Evolutionary conservation across 2,113 vertebrate species (phyloP).

Genomic region (Odontesthes bonariensis): DNA sequence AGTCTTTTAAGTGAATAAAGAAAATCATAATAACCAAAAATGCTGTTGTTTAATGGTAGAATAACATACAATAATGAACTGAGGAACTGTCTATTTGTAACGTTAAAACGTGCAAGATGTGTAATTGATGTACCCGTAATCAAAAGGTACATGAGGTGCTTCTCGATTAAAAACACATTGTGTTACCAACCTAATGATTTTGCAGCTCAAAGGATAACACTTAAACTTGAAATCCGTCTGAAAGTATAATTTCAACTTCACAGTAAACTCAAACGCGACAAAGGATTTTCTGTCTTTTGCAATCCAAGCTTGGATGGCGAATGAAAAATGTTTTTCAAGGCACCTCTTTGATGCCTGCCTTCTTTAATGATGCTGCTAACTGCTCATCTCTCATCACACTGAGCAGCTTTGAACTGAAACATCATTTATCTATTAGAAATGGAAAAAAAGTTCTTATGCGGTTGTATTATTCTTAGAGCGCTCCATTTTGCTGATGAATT

Average conservation of each 20-base stretch:
- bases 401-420: background rate
- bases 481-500: background rate
- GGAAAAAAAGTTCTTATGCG: background rate
- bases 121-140: background rate
- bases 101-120: background rate
- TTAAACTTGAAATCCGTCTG: background rate
- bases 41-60: background rate
- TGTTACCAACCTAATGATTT: slow-evolving; percentile 16
- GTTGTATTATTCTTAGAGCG: background rate
- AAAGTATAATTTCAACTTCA: slow-evolving; percentile 6
- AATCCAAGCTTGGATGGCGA: background rate
- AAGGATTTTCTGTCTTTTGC: background rate
- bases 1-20: background rate
- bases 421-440: background rate
- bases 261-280: background rate
- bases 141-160: slow-evolving; percentile 5
- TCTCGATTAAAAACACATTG: background rate
- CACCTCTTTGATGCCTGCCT: background rate
- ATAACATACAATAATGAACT: background rate
- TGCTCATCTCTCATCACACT: background rate
- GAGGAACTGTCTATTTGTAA: background rate
- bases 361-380: background rate
- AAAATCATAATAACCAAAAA: background rate
- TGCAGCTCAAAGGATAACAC: slow-evolving; percentile 17
- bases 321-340: background rate